These are phyloP conservation scores for Psittacula echo DNA, from an alignment of 2,797 vertebrate species.

Conservation along the genomic window DNA sequence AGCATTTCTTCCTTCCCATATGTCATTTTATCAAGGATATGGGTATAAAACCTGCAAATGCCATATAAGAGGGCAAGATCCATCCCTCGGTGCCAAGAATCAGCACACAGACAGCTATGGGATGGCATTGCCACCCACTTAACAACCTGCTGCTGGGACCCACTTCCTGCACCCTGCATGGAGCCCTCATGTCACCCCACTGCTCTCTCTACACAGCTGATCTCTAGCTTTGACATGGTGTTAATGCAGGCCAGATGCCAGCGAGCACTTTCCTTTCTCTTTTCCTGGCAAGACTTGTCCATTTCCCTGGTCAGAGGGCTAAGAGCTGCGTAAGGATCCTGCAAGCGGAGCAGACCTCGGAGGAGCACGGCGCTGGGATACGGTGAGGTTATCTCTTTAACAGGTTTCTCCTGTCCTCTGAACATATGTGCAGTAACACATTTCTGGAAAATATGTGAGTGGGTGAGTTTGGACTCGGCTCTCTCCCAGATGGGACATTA, in stretches of 20 bases:
- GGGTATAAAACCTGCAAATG: background rate
- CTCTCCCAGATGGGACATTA: slow-evolving; percentile 54
- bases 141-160: background rate
- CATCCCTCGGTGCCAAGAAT: background rate
- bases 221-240: fast-evolving
- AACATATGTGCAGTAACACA: slow-evolving; percentile 37
- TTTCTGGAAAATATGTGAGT: slow-evolving; percentile 60
- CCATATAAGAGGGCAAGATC: background rate
- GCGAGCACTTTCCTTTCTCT: background rate
- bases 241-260: fast-evolving
- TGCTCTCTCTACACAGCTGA: fast-evolving
- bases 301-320: fast-evolving
- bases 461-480: slow-evolving; percentile 50
- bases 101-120: background rate
- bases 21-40: background rate
- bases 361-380: background rate
- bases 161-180: fast-evolving
- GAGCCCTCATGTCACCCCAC: background rate
- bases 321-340: background rate
- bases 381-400: background rate
- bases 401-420: slow-evolving; percentile 52
- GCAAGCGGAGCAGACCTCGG: background rate
- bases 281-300: background rate
- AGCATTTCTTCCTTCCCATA: background rate
- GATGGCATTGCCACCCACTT: background rate